Evolutionary conservation across 2,888 invertebrate genomes (phyloP).

Genomic region (Drosophila pseudotakahashii): DNA sequence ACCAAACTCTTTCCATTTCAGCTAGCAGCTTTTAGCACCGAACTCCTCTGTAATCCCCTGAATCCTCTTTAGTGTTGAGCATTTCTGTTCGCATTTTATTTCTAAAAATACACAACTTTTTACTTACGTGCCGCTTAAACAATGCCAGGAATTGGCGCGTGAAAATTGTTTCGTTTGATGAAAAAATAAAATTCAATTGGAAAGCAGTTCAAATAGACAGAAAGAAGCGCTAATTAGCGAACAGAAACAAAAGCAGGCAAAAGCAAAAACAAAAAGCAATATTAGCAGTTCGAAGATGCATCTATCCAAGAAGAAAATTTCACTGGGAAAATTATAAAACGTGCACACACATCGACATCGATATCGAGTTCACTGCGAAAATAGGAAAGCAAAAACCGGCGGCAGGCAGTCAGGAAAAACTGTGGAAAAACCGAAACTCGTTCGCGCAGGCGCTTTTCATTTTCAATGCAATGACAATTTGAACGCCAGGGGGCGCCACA

Average conservation of each 20-base stretch:
- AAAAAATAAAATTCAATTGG: conserved; percentile 61
- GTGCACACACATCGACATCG: conserved; percentile 42
- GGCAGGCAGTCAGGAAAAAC: conserved; percentile 42
- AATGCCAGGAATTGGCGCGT: conserved; percentile 78
- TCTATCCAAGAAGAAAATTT: conserved; percentile 54
- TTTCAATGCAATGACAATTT: conserved; percentile 72
- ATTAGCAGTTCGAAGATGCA: conserved; percentile 63
- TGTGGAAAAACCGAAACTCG: conserved; percentile 52
- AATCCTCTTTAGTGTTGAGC: neutral
- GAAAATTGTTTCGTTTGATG: conserved; percentile 65
- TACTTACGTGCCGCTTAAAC: conserved; percentile 73
- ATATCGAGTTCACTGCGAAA: conserved; percentile 73
- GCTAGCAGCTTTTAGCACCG: neutral
- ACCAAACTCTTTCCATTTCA: too few relatives aligned
- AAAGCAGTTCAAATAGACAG: conserved; percentile 56
- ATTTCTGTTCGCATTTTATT: conserved; percentile 32
- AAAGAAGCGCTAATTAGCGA: conserved; percentile 68
- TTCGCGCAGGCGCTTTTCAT: conserved; percentile 68
- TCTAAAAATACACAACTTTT: conserved; percentile 64
- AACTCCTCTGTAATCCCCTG: neutral
- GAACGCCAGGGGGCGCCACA: conserved; percentile 56
- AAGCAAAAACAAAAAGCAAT: conserved; percentile 36
- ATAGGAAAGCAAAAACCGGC: conserved; percentile 45
- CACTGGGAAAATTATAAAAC: conserved; percentile 62
- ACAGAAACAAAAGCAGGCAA: conserved; percentile 26